Base-by-base conservation (phyloP, 2,113 vertebrate species). In the Barnardius zonarius region DNA sequence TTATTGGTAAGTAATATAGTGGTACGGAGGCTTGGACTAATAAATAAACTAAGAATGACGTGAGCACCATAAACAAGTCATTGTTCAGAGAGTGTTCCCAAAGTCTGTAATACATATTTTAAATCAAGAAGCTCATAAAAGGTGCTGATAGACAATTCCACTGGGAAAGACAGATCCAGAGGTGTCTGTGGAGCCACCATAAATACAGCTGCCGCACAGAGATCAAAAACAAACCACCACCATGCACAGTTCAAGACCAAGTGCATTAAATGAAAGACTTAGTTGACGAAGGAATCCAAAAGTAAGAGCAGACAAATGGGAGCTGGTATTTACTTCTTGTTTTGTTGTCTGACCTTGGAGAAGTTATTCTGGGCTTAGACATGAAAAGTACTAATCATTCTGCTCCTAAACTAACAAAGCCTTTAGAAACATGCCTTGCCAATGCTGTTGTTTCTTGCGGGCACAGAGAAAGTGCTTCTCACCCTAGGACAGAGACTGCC, bases 61-160 rank as follows among this genome's bases (percentile, higher is more conserved):
- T 72, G 92, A 96, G 46, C 77, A 86, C 89, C 76, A 94, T 95
- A 95, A 97, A 95, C 70, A 95, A 90, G 79, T 69, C 91, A 83
- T 96, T 87, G 85, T 85, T 77, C 72, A 76, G 70, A 87, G 48
- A 87, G 70, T 41, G 78, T 74, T 92, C 93, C 62, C 63, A 44
- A 95, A 75, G 80, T 92, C 92, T 14, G 0, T 44, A 86, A 83
- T 89, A 67, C 11, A 30, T 95, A 94, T 89, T 89, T 93, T 96
- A 97, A 97, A 97, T 96, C 93, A 96, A 91, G 84, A 84, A 78
- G 54, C 63, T 90, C 90, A 82, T 92, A 84, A 96, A 97, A 92
- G 90, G 59, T 76, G 41, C 87, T 74, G 80, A 93, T 84, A 68
- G 78, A 93, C 73, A 94, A 92, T 93, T 94, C 93, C 35, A 88